Evolutionary conservation across 1,140 invertebrate species (phyloP).

Genomic region (Magallana ariakensis): DNA sequence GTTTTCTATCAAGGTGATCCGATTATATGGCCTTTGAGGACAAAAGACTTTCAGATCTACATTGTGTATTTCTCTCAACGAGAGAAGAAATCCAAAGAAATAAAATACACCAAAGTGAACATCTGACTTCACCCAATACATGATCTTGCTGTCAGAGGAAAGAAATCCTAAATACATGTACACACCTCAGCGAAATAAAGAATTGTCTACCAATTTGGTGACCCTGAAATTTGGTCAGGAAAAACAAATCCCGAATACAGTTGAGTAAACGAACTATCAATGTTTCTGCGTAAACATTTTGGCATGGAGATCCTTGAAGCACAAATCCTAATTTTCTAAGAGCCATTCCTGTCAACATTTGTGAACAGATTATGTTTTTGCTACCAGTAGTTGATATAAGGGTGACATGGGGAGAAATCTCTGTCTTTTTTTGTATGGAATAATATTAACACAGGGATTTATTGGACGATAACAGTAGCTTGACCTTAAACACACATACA

Average conservation of each 20-base stretch:
- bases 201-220: not conserved
- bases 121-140: not conserved
- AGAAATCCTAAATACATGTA: not conserved
- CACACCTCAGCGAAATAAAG: not conserved
- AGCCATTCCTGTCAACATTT: too few species aligned
- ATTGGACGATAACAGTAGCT: not conserved
- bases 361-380: too few species aligned
- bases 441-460: conserved; percentile 14
- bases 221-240: not conserved
- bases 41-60: not conserved
- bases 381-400: not conserved
- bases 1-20: conserved; percentile 18
- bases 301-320: too few species aligned
- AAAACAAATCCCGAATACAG: not conserved
- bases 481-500: not conserved
- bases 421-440: not conserved
- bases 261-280: too few species aligned
- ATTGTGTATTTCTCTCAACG: conserved; percentile 20
- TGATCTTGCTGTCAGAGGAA: not conserved
- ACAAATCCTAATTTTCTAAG: too few species aligned
- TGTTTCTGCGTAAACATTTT: too few species aligned
- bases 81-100: not conserved
- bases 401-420: not conserved
- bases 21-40: conserved; percentile 3
- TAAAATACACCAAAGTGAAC: not conserved